Evolutionary conservation across 2,113 vertebrate genomes (phyloP), one percentile per base, ranked within the genome.

Genomic region (Glareola pratincola): DNA sequence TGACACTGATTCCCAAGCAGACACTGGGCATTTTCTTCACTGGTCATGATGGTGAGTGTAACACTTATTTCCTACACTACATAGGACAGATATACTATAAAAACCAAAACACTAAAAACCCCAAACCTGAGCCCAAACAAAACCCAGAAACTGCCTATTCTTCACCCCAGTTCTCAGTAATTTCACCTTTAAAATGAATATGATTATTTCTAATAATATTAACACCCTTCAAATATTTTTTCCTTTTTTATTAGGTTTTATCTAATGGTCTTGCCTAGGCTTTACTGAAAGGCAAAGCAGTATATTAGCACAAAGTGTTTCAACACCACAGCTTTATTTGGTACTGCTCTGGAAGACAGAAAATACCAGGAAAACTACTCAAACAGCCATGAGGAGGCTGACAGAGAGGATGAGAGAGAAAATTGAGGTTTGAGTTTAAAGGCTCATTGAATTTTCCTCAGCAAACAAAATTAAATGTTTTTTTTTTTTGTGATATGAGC

Each of bases 151-250:
- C 3, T 64, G 4, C 9, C 24, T 91, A 4, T 32, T 39, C 20
- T 27, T 59, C 37, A 50, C 2, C 3, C 10, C 15, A 4, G 16
- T 83, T 43, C 14, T 66, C 54, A 77, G 21, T 73, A 89, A 15
- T 48, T 27, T 66, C 36, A 80, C 14, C 39, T 51, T 73, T 39
- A 76, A 80, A 92, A 56, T 15, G 1, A 63, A 8, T 8, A 54
- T 20, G 9, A 5, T 18, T 23, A 72, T 60, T 73, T 76, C 29
- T 32, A 12, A 63, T 59, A 32, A 68, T 51, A 18, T 30, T 72
- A 39, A 68, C 2, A 10, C 1, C 37, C 72, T 75, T 47, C 1
- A 23, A 1, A 22, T 30, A 2, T 5, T 30, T 56, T 22, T 13
- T 10, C 0, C 0, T 37, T 85, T 72, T 36, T 36, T 11, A 53